Conservation (phyloP, 1,140 invertebrate genomes). For the Drosophila arawakana region DNA sequence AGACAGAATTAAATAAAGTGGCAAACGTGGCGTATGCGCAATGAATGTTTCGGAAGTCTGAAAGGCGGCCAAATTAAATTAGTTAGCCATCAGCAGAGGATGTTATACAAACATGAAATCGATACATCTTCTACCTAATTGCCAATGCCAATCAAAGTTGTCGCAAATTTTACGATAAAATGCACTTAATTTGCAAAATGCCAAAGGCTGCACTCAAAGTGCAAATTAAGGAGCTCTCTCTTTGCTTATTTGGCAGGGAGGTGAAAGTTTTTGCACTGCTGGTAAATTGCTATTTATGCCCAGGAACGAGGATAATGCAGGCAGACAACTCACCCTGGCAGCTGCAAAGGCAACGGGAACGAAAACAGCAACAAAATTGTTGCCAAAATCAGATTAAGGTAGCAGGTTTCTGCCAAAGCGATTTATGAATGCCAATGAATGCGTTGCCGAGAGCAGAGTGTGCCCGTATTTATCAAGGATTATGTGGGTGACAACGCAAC, state of each 20-base stretch:
- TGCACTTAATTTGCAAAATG: constrained; percentile 46
- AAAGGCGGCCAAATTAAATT: constrained; percentile 43
- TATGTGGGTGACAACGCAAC: constrained; percentile 2
- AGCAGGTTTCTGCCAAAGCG: constrained; percentile 67
- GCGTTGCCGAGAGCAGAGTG: constrained; percentile 18
- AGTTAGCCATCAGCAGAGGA: constrained; percentile 19
- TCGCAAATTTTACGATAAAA: constrained; percentile 42
- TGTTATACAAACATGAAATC: constrained; percentile 9
- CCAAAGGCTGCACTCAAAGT: constrained; percentile 6
- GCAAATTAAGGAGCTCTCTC: background rate
- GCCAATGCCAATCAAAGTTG: constrained; percentile 55
- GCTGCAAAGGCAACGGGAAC: no score
- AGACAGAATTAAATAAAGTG: constrained; percentile 66
- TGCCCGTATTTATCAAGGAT: constrained; percentile 21
- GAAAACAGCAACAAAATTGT: constrained; percentile 47
- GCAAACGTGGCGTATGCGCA: constrained; percentile 43
- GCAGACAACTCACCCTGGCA: background rate
- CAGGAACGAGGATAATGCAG: constrained; percentile 14
- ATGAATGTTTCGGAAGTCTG: constrained; percentile 24
- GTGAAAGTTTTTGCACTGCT: constrained; percentile 14
- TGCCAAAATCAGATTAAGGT: constrained; percentile 75
- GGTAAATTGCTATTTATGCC: constrained; percentile 70
- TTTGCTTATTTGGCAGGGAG: no score
- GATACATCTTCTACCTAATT: constrained; percentile 24
- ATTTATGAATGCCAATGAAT: constrained; percentile 68